Evolutionary conservation across 2,888 invertebrate genomes (phyloP), one percentile per base, ranked within the genome.

Genomic region (Synanthedon tipuliformis): DNA sequence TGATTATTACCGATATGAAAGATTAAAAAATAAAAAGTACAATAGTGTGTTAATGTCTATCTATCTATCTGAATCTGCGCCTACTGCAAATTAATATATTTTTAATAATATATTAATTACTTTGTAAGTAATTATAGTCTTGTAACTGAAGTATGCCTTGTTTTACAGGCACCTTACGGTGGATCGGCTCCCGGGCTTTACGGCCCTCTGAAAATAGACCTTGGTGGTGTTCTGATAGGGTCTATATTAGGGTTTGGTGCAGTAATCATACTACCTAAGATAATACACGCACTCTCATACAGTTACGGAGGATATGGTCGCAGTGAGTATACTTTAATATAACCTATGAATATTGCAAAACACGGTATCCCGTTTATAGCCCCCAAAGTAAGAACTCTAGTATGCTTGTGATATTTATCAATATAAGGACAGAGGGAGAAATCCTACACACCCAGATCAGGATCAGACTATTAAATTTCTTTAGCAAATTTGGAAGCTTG

Each of bases 191-290:
- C 86, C 2, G 92, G 93, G 0, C 78, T 91, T 12, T 93, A 94
- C 61, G 91, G 91, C 2, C 94, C 94, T 0, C 86, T 93, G 56
- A 95, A 94, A 81, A 90, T 95, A 52, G 95, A 95, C 66, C 83
- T 95, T 0, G 95, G 95, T 5, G 95, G 95, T 1, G 91, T 95
- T 8, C 90, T 95, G 7, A 80, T 95, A 23, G 95, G 95, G 0
- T 94, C 94, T 2, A 88, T 95, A 2, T 88, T 95, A 50, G 95
- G 95, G 0, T 90, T 95, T 51, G 95, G 95, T 12, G 94, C 94
- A 1, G 91, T 95, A 55, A 84, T 95, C 15, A 90, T 95, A 3
- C 88, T 95, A 51, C 95, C 95, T 0, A 95, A 95, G 76, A 75
- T 95, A 48, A 89, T 95, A 3, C 90, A 92, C 56, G 89, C 93